A percentile compares a stretch with the other conserved stretches of the same genome.
Evolutionary conservation across 2,888 invertebrate genomes (phyloP).

Genomic region (Brachyopa scutellaris): DNA sequence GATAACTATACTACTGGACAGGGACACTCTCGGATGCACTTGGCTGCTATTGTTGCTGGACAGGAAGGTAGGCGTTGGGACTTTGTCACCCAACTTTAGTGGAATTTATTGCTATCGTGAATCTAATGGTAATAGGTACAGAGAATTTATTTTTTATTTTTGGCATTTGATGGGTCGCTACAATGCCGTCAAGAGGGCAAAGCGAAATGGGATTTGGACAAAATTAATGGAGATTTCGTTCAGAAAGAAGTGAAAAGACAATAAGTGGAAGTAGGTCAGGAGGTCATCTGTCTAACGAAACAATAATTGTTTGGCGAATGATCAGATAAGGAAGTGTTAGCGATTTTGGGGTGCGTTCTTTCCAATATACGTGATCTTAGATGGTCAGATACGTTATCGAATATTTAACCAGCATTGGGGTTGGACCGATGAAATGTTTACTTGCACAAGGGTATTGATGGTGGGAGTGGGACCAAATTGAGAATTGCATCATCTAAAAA

Average conservation of each 20-base stretch:
- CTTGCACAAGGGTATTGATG: too few relatives aligned
- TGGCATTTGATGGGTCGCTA: constrained; percentile 34
- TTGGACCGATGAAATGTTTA: too few relatives aligned
- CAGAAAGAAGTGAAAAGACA: constrained; percentile 10
- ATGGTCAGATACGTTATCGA: too few relatives aligned
- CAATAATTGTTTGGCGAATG: too few relatives aligned
- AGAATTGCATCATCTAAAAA: too few relatives aligned
- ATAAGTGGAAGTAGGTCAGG: constrained; percentile 30
- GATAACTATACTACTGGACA: constrained; percentile 18
- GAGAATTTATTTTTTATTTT: not conserved
- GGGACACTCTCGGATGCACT: constrained; percentile 32
- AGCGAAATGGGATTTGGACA: constrained; percentile 16
- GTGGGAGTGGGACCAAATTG: too few relatives aligned
- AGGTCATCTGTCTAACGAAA: constrained; percentile 13
- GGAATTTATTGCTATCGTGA: constrained; percentile 34
- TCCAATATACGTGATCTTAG: too few relatives aligned
- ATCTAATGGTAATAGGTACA: constrained; percentile 15
- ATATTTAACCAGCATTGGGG: too few relatives aligned
- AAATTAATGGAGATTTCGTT: constrained; percentile 51
- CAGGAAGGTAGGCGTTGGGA: constrained; percentile 20
- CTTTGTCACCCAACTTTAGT: constrained; percentile 29
- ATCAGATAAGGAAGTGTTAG: too few relatives aligned
- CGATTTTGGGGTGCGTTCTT: too few relatives aligned
- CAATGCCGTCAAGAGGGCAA: constrained; percentile 26
- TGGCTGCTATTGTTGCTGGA: not conserved